Conservation (phyloP, 2,888 invertebrate genomes). For the Sisyra nigra region DNA sequence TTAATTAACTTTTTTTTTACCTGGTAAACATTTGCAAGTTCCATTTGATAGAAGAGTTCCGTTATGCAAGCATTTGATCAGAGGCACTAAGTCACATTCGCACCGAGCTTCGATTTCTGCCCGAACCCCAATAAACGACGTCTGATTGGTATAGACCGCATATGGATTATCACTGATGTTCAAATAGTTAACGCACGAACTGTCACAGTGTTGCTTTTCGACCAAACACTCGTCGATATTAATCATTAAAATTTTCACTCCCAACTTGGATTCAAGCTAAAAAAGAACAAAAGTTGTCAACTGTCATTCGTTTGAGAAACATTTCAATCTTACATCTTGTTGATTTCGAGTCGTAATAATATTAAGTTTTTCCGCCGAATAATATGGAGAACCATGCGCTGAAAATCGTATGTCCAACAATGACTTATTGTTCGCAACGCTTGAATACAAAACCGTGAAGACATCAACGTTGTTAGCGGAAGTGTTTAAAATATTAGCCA, state of each 20-base stretch:
- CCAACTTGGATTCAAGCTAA: slow-evolving; percentile 51
- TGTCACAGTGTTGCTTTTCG: slow-evolving; percentile 52
- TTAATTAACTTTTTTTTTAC: neutral
- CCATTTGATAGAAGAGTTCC: slow-evolving; percentile 38
- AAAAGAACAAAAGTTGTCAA: slow-evolving; percentile 12
- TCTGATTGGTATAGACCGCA: slow-evolving; percentile 81
- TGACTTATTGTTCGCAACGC: slow-evolving; percentile 36
- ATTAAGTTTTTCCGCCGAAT: slow-evolving; percentile 74
- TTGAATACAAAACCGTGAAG: slow-evolving; percentile 72
- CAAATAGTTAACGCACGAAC: slow-evolving; percentile 67
- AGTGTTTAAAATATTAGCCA: slow-evolving; percentile 60
- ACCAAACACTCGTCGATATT: slow-evolving; percentile 82
- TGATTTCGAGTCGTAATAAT: slow-evolving; percentile 63
- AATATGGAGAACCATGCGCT: slow-evolving; percentile 89
- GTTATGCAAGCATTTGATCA: slow-evolving; percentile 35
- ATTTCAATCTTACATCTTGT: slow-evolving; percentile 32
- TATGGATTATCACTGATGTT: slow-evolving; percentile 57
- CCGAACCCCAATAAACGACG: slow-evolving; percentile 86
- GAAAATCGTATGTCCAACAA: slow-evolving; percentile 78
- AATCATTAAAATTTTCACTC: slow-evolving; percentile 65
- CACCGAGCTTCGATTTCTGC: slow-evolving; percentile 71
- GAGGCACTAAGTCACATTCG: slow-evolving; percentile 35
- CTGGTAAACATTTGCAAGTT: slow-evolving; percentile 64
- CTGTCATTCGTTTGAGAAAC: slow-evolving; percentile 2
- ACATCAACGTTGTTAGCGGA: slow-evolving; percentile 77